Conservation (phyloP, 2,888 invertebrate genomes). For the Physocephala rufipes region DNA sequence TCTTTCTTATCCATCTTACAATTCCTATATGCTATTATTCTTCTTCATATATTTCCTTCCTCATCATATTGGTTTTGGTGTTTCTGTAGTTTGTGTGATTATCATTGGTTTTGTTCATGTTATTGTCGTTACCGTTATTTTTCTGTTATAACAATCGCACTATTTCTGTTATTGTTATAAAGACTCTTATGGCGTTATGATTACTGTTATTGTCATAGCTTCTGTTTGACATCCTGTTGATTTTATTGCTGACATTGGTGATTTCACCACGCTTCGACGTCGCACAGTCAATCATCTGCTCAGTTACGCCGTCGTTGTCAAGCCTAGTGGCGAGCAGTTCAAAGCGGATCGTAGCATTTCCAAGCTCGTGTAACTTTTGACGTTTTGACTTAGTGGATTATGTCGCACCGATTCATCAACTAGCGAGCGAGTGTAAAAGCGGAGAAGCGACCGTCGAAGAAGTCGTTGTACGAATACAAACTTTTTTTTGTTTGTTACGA, state of each 20-base stretch:
- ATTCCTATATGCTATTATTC: background rate
- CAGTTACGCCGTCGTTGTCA: too few relatives aligned
- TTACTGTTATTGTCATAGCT: constrained; percentile 6
- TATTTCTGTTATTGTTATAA: constrained; percentile 23
- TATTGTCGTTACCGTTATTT: constrained; percentile 8
- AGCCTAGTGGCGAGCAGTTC: too few relatives aligned
- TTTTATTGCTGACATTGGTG: constrained; percentile 23
- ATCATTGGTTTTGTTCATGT: constrained; percentile 32
- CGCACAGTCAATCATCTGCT: background rate
- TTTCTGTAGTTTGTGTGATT: constrained; percentile 35
- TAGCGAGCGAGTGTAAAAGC: background rate
- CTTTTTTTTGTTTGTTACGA: constrained; percentile 7
- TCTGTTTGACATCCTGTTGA: constrained; percentile 13
- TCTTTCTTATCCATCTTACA: constrained; percentile 37
- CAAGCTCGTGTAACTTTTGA: too few relatives aligned
- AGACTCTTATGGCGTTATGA: too few relatives aligned
- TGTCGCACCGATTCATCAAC: constrained; percentile 26
- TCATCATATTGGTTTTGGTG: background rate
- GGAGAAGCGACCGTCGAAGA: background rate
- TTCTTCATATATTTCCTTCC: constrained; percentile 30
- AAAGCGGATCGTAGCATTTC: too few relatives aligned
- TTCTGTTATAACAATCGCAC: constrained; percentile 28
- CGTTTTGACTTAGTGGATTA: constrained; percentile 7
- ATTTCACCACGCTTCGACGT: background rate
- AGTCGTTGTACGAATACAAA: background rate